Conservation (phyloP, 2,888 invertebrate species). For the Caenorhabditis sinica region DNA sequence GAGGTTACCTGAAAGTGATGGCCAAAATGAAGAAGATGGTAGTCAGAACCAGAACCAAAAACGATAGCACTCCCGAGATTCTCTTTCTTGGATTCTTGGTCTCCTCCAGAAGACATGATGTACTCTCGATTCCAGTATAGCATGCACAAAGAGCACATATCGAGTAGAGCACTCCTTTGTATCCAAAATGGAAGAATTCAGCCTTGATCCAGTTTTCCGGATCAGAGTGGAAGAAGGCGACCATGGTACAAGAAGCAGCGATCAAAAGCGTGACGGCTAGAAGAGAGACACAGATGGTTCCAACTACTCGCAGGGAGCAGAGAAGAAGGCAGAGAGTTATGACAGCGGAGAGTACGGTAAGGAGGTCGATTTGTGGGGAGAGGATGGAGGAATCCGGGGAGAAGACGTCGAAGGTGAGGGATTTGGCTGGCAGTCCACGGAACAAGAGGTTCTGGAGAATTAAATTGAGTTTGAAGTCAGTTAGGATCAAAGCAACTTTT, state of each 20-base stretch:
- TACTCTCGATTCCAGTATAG: conserved; percentile 70
- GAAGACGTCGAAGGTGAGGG: conserved; percentile 49
- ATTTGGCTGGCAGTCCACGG: conserved; percentile 65
- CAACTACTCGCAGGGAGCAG: conserved; percentile 69
- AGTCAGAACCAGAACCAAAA: conserved; percentile 47
- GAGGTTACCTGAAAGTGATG: conserved; percentile 54
- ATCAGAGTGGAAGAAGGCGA: conserved; percentile 74
- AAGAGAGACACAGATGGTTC: conserved; percentile 69
- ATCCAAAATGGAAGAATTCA: conserved; percentile 69
- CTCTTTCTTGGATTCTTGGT: conserved; percentile 67
- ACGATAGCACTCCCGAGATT: conserved; percentile 48
- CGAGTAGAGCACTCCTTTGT: conserved; percentile 59
- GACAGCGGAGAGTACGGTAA: conserved; percentile 60
- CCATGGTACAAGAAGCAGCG: conserved; percentile 69
- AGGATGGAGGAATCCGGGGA: conserved; percentile 53
- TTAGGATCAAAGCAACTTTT: too few relatives aligned
- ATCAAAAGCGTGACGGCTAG: conserved; percentile 69
- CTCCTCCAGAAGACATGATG: conserved; percentile 69
- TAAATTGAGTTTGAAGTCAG: too few relatives aligned
- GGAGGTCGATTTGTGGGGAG: conserved; percentile 59
- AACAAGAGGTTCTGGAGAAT: conserved; percentile 69
- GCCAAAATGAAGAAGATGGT: conserved; percentile 59
- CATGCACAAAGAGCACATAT: conserved; percentile 67
- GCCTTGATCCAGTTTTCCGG: conserved; percentile 74
- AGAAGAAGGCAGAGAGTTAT: conserved; percentile 68